Percentiles rank a stretch among this genome's conserved stretches.
phyloP scores from a whole-genome alignment of 35 echinoderm and acorn worm genomes.

The Hemicentrotus pulcherrimus region DNA sequence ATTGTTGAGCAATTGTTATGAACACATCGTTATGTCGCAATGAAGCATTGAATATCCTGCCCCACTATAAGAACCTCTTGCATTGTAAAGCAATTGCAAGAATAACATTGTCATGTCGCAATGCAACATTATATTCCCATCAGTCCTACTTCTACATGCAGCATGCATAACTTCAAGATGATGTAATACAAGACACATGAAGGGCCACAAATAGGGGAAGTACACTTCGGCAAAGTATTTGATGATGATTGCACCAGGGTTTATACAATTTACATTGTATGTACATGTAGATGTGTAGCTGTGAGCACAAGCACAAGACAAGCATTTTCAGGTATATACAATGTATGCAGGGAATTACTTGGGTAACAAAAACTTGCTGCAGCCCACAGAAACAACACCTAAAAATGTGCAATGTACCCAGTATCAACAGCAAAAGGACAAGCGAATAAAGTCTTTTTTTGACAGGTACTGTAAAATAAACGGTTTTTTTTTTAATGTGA shows the following conservation, averaged over 20 bases:
- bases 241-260: neutral
- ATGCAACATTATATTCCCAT: neutral
- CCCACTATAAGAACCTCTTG: neutral
- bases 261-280: neutral
- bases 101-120: conserved; percentile 4
- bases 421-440: too few relatives aligned
- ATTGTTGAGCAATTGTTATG: neutral
- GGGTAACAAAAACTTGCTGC: too few relatives aligned
- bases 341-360: too few relatives aligned
- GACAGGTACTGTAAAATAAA: too few relatives aligned
- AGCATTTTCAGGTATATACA: neutral
- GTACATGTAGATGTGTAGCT: too few relatives aligned
- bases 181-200: neutral
- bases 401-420: too few relatives aligned
- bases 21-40: neutral
- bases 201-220: neutral
- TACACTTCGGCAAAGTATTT: neutral
- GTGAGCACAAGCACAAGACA: neutral
- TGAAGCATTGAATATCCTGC: neutral
- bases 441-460: too few relatives aligned
- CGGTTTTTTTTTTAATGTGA: too few relatives aligned
- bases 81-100: neutral
- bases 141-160: neutral
- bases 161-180: neutral
- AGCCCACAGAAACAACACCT: too few relatives aligned